A percentile compares a stretch with the other conserved stretches of the same genome.
Conservation (phyloP, 92 coral and sea anemone genomes). For the Muricea muricata region DNA sequence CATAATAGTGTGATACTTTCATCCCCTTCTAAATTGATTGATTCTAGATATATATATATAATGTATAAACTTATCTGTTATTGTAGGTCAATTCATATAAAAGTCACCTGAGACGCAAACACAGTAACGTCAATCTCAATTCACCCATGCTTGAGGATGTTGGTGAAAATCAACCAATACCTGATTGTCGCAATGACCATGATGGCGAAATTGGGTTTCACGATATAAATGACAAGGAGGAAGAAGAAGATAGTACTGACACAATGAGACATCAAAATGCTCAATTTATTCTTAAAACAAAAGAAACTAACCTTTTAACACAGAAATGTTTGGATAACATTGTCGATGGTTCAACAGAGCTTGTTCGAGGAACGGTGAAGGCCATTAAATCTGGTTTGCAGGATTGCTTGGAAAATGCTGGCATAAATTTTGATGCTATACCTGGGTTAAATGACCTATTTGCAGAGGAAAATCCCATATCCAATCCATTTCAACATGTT, state of each 20-base stretch:
- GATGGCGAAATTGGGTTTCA: background rate
- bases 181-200: no score
- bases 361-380: slow-evolving; percentile 32
- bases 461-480: slow-evolving; percentile 60
- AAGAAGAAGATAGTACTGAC: background rate
- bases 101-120: slow-evolving; percentile 46
- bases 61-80: no score
- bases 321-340: slow-evolving; percentile 28
- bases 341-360: slow-evolving; percentile 29
- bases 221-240: background rate
- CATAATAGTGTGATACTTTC: no score
- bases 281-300: slow-evolving; percentile 11
- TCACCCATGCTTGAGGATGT: background rate
- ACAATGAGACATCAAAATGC: background rate
- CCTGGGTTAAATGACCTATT: slow-evolving; percentile 67
- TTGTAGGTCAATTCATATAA: background rate
- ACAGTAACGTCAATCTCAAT: slow-evolving; percentile 28
- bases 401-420: slow-evolving; percentile 58
- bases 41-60: no score
- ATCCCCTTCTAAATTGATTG: no score
- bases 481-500: slow-evolving; percentile 71
- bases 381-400: slow-evolving; percentile 42
- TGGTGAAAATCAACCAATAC: background rate
- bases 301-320: slow-evolving; percentile 30
- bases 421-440: slow-evolving; percentile 57